Evolutionary conservation across 2,888 invertebrate species (phyloP).

Genomic region (Cryptocheilus praepositus): DNA sequence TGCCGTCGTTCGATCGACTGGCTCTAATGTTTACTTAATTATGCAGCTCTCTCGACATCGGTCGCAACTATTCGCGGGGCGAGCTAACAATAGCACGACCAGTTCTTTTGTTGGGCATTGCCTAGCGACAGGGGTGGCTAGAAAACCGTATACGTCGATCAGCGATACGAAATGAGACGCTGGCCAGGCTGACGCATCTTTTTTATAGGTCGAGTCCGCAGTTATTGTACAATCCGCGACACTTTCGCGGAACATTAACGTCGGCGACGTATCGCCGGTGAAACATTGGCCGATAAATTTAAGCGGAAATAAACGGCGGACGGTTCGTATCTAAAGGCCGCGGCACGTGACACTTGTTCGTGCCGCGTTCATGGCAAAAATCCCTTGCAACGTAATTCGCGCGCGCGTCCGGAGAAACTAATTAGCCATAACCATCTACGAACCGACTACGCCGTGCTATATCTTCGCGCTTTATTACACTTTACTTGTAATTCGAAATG

Average conservation of each 20-base stretch:
- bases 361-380: constrained; percentile 42
- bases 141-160: no score
- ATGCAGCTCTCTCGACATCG: constrained; percentile 29
- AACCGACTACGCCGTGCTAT: constrained; percentile 39
- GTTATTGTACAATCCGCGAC: no score
- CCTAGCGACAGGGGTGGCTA: no score
- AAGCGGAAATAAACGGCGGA: no score
- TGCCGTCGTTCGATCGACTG: constrained; percentile 22
- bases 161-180: no score
- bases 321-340: no score
- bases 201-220: not conserved
- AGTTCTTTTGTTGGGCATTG: no score
- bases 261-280: no score
- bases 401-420: constrained; percentile 38
- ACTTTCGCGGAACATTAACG: no score
- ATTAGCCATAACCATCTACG: constrained; percentile 51
- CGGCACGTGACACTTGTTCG: constrained; percentile 16
- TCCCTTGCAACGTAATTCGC: constrained; percentile 26
- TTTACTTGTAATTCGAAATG: not conserved
- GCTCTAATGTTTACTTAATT: constrained; percentile 45
- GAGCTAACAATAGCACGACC: constrained; percentile 24
- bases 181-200: no score
- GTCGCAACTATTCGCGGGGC: constrained; percentile 21
- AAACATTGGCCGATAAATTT: no score
- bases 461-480: not conserved